Conservation (phyloP, 2,888 invertebrate species). For the Epinotia nisella region DNA sequence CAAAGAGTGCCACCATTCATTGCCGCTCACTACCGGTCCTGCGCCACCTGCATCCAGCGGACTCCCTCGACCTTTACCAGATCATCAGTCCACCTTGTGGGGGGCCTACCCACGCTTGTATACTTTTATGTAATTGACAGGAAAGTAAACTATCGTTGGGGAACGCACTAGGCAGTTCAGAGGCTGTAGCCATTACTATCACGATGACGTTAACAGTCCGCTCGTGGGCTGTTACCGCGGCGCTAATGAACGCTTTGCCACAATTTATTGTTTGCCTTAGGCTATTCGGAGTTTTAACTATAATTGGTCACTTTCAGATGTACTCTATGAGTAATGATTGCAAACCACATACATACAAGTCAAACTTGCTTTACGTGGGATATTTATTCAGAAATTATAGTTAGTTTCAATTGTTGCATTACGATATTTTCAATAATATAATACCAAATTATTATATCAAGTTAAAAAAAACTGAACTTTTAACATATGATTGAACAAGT, state of each 20-base stretch:
- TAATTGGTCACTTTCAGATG: neutral
- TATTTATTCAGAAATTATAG: neutral
- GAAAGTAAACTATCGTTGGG: neutral
- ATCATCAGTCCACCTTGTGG: too few species aligned
- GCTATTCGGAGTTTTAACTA: slow-evolving; percentile 12
- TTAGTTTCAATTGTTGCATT: neutral
- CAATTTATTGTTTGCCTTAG: slow-evolving; percentile 18
- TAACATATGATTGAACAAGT: too few species aligned
- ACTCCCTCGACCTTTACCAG: too few species aligned
- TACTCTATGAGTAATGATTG: too few species aligned
- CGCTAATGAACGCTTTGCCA: slow-evolving; percentile 12
- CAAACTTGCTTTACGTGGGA: neutral
- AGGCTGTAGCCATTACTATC: neutral
- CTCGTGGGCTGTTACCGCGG: slow-evolving; percentile 11
- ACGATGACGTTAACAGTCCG: slow-evolving; percentile 16
- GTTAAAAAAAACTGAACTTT: too few species aligned
- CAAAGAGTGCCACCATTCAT: too few species aligned
- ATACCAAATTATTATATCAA: too few species aligned
- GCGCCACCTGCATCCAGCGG: too few species aligned
- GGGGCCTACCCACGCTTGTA: too few species aligned
- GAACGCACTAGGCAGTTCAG: neutral
- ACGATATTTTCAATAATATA: neutral
- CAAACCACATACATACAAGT: too few species aligned
- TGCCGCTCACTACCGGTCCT: too few species aligned
- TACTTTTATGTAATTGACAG: too few species aligned